These are phyloP conservation scores for Leptinotarsa haldemani DNA, from an alignment of 2,888 invertebrate genomes.

Conservation along the genomic window DNA sequence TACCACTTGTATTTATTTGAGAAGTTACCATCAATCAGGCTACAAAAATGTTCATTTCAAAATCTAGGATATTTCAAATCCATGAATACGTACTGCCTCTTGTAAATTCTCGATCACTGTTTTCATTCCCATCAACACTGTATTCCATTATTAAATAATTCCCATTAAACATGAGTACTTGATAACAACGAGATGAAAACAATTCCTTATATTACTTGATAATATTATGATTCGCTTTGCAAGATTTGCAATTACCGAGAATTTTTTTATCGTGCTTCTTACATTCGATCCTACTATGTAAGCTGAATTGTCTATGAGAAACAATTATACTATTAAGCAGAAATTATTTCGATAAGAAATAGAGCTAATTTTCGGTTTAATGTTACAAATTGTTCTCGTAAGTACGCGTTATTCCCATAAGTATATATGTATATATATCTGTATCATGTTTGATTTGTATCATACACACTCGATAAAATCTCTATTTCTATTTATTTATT, in stretches of 20 bases:
- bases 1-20: no score
- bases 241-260: conserved; percentile 46
- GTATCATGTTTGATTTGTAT: no score
- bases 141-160: conserved; percentile 18
- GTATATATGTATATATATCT: no score
- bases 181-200: conserved; percentile 44
- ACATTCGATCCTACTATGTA: conserved; percentile 42
- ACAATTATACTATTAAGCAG: conserved; percentile 30
- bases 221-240: conserved; percentile 48
- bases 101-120: background rate
- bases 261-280: conserved; percentile 38
- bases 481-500: no score
- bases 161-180: conserved; percentile 28
- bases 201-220: conserved; percentile 53
- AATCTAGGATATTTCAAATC: background rate
- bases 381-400: conserved; percentile 10
- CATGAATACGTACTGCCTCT: background rate
- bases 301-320: conserved; percentile 46
- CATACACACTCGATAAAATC: no score
- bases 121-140: conserved; percentile 14
- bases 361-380: conserved; percentile 20
- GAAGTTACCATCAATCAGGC: no score
- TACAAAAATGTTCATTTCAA: background rate
- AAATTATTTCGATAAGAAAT: conserved; percentile 25
- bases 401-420: background rate